Conservation (phyloP, 2,113 vertebrate species). For the Notothenia coriiceps region DNA sequence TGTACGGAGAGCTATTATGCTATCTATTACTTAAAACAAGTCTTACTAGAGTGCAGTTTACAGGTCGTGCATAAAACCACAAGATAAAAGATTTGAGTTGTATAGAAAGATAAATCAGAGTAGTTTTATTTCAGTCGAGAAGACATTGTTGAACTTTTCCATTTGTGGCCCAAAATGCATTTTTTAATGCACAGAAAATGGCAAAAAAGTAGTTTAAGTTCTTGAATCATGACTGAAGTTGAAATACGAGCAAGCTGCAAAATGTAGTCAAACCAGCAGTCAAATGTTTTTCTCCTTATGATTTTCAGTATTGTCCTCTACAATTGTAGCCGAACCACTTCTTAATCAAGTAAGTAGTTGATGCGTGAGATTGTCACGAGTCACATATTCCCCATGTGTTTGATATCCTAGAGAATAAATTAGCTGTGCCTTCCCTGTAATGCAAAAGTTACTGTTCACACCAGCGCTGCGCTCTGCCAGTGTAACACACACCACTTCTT, state of each 20-base stretch:
- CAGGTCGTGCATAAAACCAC: too few species aligned
- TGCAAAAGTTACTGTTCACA: constrained; percentile 64
- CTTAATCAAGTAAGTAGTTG: constrained; percentile 9
- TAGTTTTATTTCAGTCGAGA: too few species aligned
- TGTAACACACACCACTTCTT: constrained; percentile 69
- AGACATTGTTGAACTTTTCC: too few species aligned
- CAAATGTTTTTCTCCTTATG: not conserved
- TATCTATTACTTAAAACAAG: too few species aligned
- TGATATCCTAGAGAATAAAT: constrained; percentile 53
- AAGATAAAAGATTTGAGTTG: too few species aligned
- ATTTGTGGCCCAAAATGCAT: too few species aligned
- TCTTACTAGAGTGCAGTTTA: too few species aligned
- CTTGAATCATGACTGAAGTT: not conserved
- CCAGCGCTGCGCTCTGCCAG: constrained; percentile 54
- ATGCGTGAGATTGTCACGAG: constrained; percentile 34
- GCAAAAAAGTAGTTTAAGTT: not conserved
- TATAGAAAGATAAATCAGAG: too few species aligned
- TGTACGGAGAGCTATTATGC: too few species aligned
- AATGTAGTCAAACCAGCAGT: too few species aligned
- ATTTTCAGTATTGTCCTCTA: constrained; percentile 5
- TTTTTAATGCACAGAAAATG: not conserved
- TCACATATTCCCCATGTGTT: constrained; percentile 33
- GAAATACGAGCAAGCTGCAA: not conserved
- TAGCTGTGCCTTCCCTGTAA: constrained; percentile 51
- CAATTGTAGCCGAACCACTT: constrained; percentile 1